These are phyloP conservation scores for Mus caroli DNA, from an alignment of 2,797 vertebrate species.

Conservation along the genomic window DNA sequence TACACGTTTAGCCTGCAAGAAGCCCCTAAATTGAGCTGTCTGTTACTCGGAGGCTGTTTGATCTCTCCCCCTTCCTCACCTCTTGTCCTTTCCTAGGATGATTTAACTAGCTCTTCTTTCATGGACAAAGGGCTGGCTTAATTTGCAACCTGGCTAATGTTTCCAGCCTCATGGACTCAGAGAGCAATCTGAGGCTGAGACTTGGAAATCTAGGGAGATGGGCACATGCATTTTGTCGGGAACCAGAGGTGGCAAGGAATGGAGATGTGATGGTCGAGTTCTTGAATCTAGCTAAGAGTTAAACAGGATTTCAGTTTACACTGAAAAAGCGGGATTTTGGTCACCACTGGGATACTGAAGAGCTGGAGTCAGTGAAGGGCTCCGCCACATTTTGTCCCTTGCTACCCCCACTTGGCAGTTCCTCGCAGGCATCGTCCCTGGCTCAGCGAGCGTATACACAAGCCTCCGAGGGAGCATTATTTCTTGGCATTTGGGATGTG, in stretches of 20 bases:
- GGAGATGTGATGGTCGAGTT: neutral
- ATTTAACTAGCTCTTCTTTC: slow-evolving; percentile 31
- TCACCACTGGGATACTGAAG: neutral
- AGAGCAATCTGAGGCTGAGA: neutral
- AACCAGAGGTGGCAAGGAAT: neutral
- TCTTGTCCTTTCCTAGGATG: neutral
- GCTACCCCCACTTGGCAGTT: neutral
- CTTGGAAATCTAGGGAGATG: neutral
- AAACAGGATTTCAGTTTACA: neutral
- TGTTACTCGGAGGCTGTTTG: neutral
- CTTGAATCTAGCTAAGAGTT: neutral
- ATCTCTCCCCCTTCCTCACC: neutral
- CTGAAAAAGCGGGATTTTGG: slow-evolving; percentile 21
- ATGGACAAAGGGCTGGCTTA: neutral
- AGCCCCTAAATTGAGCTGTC: slow-evolving; percentile 8
- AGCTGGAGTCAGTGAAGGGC: neutral
- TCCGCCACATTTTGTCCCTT: neutral
- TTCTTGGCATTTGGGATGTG: slow-evolving; percentile 62
- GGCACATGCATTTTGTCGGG: neutral
- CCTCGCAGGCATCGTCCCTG: neutral
- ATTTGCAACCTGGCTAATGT: slow-evolving; percentile 38
- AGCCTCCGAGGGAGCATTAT: slow-evolving; percentile 55
- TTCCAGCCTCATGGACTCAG: neutral
- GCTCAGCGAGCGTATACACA: neutral
- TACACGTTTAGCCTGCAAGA: neutral